Evolutionary conservation across 2,113 vertebrate genomes (phyloP).

Genomic region (Odobenus rosmarus): DNA sequence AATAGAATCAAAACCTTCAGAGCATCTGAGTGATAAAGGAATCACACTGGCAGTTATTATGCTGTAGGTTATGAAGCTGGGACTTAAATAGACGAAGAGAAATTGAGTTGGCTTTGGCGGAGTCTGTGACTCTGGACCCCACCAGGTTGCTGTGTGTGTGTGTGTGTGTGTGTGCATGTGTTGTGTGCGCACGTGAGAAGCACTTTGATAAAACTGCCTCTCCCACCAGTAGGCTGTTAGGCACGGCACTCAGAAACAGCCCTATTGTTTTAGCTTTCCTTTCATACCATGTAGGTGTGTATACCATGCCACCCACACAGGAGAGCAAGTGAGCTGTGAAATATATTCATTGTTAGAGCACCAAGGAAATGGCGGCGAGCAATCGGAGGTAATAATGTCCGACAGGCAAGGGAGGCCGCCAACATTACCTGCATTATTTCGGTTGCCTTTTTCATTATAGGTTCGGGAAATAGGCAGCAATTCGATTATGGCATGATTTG

Average conservation of each 20-base stretch:
- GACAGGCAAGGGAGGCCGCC: slow-evolving; percentile 90
- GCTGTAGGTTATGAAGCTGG: slow-evolving; percentile 44
- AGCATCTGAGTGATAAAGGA: slow-evolving; percentile 47
- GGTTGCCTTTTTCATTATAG: slow-evolving; percentile 94
- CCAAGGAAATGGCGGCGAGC: slow-evolving; percentile 91
- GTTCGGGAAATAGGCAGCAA: slow-evolving; percentile 93
- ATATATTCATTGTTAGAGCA: slow-evolving; percentile 96
- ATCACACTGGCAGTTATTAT: slow-evolving; percentile 30
- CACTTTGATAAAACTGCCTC: slow-evolving; percentile 83
- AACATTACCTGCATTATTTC: slow-evolving; percentile 93
- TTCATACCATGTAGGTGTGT: slow-evolving; percentile 92
- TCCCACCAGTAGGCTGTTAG: slow-evolving; percentile 84
- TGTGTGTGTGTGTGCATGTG: not conserved
- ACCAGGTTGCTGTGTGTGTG: slow-evolving; percentile 36
- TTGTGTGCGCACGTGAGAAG: not conserved
- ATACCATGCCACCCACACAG: slow-evolving; percentile 91
- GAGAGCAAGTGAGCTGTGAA: slow-evolving; percentile 94
- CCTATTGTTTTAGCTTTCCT: slow-evolving; percentile 92
- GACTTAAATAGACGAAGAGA: slow-evolving; percentile 81
- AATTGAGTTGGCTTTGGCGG: slow-evolving; percentile 65
- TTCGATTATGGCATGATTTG: slow-evolving; percentile 94
- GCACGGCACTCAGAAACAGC: slow-evolving; percentile 81
- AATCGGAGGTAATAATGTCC: slow-evolving; percentile 94
- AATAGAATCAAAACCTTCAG: slow-evolving; percentile 54
- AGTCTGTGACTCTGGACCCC: slow-evolving; percentile 70